Evolutionary conservation across 2,888 invertebrate species (phyloP).

Genomic region (Agriotes lineatus): DNA sequence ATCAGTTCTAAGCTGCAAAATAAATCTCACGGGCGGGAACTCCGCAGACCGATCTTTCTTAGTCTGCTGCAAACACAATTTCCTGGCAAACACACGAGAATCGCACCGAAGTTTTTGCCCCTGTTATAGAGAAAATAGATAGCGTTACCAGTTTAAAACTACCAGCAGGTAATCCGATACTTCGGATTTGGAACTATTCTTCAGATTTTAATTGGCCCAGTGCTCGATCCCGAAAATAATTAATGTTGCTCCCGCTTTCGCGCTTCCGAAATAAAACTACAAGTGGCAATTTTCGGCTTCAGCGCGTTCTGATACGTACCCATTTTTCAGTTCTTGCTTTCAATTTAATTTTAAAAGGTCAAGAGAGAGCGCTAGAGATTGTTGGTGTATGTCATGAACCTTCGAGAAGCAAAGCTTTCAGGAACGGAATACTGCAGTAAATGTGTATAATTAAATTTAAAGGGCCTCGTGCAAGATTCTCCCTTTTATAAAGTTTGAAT

Average conservation of each 20-base stretch:
- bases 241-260: conserved; percentile 14
- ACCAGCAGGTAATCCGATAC: conserved; percentile 16
- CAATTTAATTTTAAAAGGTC: conserved; percentile 38
- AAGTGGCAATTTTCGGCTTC: conserved; percentile 37
- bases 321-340: conserved; percentile 38
- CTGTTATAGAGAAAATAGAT: conserved; percentile 23
- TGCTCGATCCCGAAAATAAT: conserved; percentile 26
- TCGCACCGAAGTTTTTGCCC: conserved; percentile 19
- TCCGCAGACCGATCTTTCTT: conserved; percentile 36
- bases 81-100: conserved; percentile 36
- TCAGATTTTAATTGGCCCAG: conserved; percentile 18
- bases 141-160: conserved; percentile 14
- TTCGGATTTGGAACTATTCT: not conserved
- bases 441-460: not conserved
- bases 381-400: conserved; percentile 11
- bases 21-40: conserved; percentile 37
- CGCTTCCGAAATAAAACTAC: conserved; percentile 32
- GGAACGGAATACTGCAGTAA: conserved; percentile 1
- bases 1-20: conserved; percentile 39
- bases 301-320: conserved; percentile 34
- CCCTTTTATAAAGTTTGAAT: not conserved
- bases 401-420: not conserved
- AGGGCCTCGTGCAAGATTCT: not conserved
- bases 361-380: conserved; percentile 13
- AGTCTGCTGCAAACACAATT: conserved; percentile 37